Evolutionary conservation across 2,888 invertebrate genomes (phyloP).

Genomic region (Branchipolynoe longqiensis): DNA sequence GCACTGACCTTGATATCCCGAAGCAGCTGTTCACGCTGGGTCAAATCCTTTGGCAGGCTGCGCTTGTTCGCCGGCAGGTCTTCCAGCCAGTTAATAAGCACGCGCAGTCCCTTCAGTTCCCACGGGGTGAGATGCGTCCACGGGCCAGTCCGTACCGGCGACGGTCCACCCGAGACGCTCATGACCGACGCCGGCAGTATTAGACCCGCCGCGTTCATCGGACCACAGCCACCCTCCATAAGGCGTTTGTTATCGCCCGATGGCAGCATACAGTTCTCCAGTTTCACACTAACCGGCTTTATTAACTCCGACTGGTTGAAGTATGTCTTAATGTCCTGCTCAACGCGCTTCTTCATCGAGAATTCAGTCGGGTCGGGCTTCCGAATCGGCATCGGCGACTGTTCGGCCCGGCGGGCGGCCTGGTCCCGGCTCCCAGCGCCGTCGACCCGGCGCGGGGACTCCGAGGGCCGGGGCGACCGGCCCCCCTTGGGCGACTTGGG

Average conservation of each 20-base stretch:
- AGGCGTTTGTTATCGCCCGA: background rate
- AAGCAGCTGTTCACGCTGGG: constrained; percentile 93
- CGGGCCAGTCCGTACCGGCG: background rate
- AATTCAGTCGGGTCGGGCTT: background rate
- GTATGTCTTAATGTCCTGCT: constrained; percentile 34
- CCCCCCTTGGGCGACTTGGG: constrained; percentile 43
- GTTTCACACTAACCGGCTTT: constrained; percentile 63
- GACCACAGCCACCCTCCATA: background rate
- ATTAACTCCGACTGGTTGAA: constrained; percentile 60
- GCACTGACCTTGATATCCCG: constrained; percentile 88
- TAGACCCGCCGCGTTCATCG: background rate
- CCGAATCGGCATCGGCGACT: constrained; percentile 17
- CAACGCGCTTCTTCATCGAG: background rate
- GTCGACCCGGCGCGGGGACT: background rate
- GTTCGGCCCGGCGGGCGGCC: background rate
- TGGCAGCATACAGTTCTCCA: constrained; percentile 63
- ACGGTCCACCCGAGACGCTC: background rate
- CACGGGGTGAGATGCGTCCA: constrained; percentile 72
- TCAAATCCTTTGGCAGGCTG: constrained; percentile 93
- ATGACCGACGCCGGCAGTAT: background rate
- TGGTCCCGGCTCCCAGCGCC: background rate
- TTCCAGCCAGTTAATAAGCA: constrained; percentile 92
- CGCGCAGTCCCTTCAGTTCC: constrained; percentile 82
- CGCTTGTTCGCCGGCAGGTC: constrained; percentile 93
- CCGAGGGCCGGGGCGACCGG: constrained; percentile 16